Evolutionary conservation across 2,113 vertebrate species (phyloP), one percentile per base, ranked within the genome.

Genomic region (Neodontobutis hainanensis): DNA sequence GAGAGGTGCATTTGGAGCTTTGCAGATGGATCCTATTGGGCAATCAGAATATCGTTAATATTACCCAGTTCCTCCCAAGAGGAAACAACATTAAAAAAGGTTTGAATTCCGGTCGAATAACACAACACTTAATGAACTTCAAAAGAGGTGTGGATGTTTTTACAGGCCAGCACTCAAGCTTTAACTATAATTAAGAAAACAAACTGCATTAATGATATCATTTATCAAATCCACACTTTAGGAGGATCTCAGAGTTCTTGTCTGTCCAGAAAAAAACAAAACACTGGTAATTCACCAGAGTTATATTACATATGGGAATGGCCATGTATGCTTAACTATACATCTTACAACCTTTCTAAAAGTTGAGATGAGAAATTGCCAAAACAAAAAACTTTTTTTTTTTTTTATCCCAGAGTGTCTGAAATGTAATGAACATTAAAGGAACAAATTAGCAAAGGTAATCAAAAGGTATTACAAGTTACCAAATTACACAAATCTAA

Each of bases 121-220:
- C 78, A 85, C 74, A 69, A 74, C 38, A 50, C 76, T 78, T 85
- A 90, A 87, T 85, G 82, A 89, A 91, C 85, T 87, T 89, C 78
- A 86, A 91, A 89, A 86, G 83, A 76, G 34, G 40, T 65, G 60
- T 43, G 85, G 88, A 90, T 89, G 87, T 90, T 90, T 90, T 88
- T 77, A 77, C 84, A 87, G 88, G 85, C 82, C 55, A 61, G 85
- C 6, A 7, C 73, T 79, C 80, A 68, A 70, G 73, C 79, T 86
- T 87, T 87, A 84, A 88, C 73, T 61, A 81, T 81, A 88, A 92
- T 90, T 90, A 86, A 83, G 82, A 88, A 92, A 90, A 88, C 85
- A 90, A 92, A 90, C 82, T 76, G 67, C 82, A 88, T 88, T 78
- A 89, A 87, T 89, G 61, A 86, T 88, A 88, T 86, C 61, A 90